A percentile compares a stretch with the other conserved stretches of the same genome.
Conservation (phyloP, 2,113 vertebrate species). For the Sander vitreus region DNA sequence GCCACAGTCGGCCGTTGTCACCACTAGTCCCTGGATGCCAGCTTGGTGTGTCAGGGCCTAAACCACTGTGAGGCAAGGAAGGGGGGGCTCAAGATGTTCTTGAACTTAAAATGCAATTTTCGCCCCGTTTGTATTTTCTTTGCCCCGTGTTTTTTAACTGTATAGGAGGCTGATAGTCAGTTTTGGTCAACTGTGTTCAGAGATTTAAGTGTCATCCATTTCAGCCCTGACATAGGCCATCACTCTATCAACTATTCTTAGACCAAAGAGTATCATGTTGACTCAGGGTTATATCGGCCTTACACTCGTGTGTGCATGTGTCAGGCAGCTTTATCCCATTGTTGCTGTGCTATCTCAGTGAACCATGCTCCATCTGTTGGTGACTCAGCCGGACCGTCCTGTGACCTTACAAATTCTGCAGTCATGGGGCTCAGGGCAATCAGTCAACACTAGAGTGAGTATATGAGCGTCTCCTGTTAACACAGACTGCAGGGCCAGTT, state of each 20-base stretch:
- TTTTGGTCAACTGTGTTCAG: not conserved
- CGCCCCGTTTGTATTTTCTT: too few relatives aligned
- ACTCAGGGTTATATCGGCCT: constrained; percentile 20
- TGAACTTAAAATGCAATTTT: too few relatives aligned
- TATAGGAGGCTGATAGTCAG: not conserved
- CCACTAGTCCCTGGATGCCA: too few relatives aligned
- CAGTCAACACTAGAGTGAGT: too few relatives aligned
- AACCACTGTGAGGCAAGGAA: too few relatives aligned
- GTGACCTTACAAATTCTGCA: constrained; percentile 5
- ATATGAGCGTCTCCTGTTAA: not conserved
- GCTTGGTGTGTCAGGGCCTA: too few relatives aligned
- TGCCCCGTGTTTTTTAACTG: too few relatives aligned
- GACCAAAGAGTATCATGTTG: constrained; percentile 23
- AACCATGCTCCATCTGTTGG: constrained; percentile 29
- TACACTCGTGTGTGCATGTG: constrained; percentile 21
- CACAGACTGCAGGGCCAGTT: not conserved
- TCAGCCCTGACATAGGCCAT: constrained; percentile 14
- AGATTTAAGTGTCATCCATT: constrained; percentile 17
- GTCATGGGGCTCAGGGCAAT: not conserved
- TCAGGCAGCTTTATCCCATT: constrained; percentile 36
- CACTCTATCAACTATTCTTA: constrained; percentile 45
- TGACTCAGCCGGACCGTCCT: not conserved
- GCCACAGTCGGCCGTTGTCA: too few relatives aligned
- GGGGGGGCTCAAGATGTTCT: too few relatives aligned
- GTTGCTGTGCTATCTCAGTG: constrained; percentile 60